A percentile compares a stretch with the other conserved stretches of the same genome.
Evolutionary conservation across 2,113 vertebrate genomes (phyloP).

Genomic region (Brachyhypopomus gauderio): DNA sequence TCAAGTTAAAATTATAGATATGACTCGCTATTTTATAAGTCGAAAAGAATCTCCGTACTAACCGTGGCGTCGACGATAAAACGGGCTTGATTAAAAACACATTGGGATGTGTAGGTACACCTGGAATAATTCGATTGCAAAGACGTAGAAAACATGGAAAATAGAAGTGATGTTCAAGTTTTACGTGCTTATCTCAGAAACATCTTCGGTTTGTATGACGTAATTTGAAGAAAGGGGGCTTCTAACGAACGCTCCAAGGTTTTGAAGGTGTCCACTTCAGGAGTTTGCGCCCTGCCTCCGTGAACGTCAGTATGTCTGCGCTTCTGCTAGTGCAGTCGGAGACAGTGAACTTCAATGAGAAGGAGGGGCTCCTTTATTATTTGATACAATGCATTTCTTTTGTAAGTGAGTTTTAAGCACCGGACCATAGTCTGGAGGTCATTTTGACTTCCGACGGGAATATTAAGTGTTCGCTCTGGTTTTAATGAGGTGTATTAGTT

Average conservation of each 20-base stretch:
- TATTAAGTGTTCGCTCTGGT: slow-evolving; percentile 61
- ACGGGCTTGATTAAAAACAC: no score
- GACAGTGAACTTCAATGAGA: slow-evolving; percentile 57
- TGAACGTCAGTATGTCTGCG: slow-evolving; percentile 54
- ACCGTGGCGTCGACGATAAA: no score
- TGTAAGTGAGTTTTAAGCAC: slow-evolving; percentile 49
- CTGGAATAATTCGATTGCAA: no score
- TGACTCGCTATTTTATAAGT: slow-evolving; percentile 29
- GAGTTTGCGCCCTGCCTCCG: slow-evolving; percentile 58
- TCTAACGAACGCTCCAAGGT: slow-evolving; percentile 46
- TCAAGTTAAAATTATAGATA: slow-evolving; percentile 31
- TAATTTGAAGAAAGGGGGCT: slow-evolving; percentile 49
- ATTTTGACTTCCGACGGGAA: slow-evolving; percentile 60
- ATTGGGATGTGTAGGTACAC: no score
- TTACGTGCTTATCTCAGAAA: no score
- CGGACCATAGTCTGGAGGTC: slow-evolving; percentile 57
- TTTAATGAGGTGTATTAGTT: slow-evolving; percentile 41
- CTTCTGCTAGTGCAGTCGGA: slow-evolving; percentile 48
- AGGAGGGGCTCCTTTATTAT: slow-evolving; percentile 58
- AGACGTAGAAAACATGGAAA: no score
- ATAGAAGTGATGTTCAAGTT: no score
- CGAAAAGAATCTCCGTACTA: no score
- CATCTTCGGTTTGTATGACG: slow-evolving; percentile 42
- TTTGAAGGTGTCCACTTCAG: slow-evolving; percentile 43
- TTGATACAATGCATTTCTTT: slow-evolving; percentile 41